Percentiles rank a stretch among this genome's conserved stretches.
Evolutionary conservation across 2,113 vertebrate genomes (phyloP).

Genomic region (Dromiciops gliroides): DNA sequence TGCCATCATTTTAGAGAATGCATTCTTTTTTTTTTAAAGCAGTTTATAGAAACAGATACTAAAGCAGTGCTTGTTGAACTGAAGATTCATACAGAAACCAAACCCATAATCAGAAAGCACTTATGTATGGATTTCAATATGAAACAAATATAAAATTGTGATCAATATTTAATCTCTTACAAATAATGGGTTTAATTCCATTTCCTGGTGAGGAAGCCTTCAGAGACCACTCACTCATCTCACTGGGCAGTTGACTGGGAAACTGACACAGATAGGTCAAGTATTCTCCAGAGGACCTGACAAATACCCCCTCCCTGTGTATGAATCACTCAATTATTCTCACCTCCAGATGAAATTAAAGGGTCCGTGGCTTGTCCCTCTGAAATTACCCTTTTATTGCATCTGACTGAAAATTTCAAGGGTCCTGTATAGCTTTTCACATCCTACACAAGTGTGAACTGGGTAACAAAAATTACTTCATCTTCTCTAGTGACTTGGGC

Average conservation of each 20-base stretch:
- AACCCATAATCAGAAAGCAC: constrained; percentile 63
- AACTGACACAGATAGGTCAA: constrained; percentile 29
- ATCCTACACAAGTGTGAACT: not conserved
- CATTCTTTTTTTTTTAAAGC: constrained; percentile 40
- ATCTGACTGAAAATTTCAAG: not conserved
- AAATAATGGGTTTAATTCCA: constrained; percentile 74
- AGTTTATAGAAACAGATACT: constrained; percentile 48
- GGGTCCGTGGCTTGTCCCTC: not conserved
- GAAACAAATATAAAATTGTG: constrained; percentile 74
- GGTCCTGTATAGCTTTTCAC: not conserved
- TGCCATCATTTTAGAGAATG: constrained; percentile 4
- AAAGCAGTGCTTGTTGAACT: constrained; percentile 42
- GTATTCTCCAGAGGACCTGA: constrained; percentile 2
- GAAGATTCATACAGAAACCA: constrained; percentile 50
- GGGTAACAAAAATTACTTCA: not conserved
- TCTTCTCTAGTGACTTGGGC: not conserved
- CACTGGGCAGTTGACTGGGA: constrained; percentile 29
- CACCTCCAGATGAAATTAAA: constrained; percentile 2
- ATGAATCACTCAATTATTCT: constrained; percentile 13
- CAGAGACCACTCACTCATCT: constrained; percentile 35
- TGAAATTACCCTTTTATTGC: not conserved
- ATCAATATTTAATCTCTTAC: constrained; percentile 79
- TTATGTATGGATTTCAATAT: constrained; percentile 75
- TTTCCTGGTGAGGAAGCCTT: constrained; percentile 73
- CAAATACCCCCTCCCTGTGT: not conserved